Conservation (phyloP, 2,888 invertebrate genomes). For the Ophioninae sp. region DNA sequence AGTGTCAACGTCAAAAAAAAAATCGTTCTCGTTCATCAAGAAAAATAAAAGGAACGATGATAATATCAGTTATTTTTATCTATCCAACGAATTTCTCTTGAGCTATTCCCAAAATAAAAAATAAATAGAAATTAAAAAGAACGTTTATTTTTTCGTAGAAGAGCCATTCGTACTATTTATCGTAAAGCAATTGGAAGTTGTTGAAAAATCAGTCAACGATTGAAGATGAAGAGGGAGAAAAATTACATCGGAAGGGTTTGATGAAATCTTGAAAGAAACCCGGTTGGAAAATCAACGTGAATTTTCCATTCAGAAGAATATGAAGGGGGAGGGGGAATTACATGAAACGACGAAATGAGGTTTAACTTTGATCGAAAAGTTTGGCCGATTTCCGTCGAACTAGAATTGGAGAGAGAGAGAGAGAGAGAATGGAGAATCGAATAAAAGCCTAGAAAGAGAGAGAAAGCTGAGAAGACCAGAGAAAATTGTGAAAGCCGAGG, state of each 20-base stretch:
- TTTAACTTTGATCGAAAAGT: conserved; percentile 54
- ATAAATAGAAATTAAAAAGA: too few species aligned
- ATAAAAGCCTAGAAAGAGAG: conserved; percentile 6
- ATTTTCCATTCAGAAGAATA: conserved; percentile 17
- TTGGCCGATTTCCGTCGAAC: conserved; percentile 33
- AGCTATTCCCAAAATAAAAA: too few species aligned
- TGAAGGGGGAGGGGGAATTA: background rate
- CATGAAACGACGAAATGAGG: conserved; percentile 31
- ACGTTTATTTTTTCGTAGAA: too few species aligned
- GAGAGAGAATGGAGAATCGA: background rate
- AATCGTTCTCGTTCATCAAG: too few species aligned
- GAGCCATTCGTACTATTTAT: too few species aligned
- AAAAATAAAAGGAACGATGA: too few species aligned
- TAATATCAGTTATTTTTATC: too few species aligned
- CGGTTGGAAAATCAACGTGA: conserved; percentile 32
- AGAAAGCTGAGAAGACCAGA: conserved; percentile 9
- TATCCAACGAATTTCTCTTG: too few species aligned
- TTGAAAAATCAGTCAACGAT: too few species aligned
- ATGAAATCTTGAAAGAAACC: conserved; percentile 6
- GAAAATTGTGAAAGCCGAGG: conserved; percentile 11
- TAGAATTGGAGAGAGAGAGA: conserved; percentile 1
- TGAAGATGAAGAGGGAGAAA: background rate
- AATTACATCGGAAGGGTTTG: conserved; percentile 1
- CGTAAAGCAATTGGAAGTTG: too few species aligned
- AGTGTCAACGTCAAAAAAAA: too few species aligned